Evolutionary conservation across 2,113 vertebrate species (phyloP), one percentile per base, ranked within the genome.

Genomic region (Calypte anna): DNA sequence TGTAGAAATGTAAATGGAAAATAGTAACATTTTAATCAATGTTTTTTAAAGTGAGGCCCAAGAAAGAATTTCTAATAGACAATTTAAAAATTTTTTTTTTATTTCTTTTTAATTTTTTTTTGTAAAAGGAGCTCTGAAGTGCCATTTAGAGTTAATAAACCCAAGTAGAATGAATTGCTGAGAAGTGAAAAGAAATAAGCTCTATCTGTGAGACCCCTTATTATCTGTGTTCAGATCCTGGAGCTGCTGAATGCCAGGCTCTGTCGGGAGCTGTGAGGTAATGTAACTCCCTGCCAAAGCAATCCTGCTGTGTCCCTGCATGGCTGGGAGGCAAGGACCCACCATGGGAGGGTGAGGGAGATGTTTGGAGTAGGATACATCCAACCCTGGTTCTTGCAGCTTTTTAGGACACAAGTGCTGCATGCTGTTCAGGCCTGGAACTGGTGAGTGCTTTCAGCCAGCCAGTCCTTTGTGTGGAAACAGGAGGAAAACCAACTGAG

Each of bases 191-290:
- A 86, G 59, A 44, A 78, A 25, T 46, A 14, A 77, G 36, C 24
- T 46, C 1, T 76, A 33, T 88, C 77, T 50, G 23, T 64, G 46
- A 86, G 67, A 82, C 30, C 55, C 48, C 9, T 13, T 36, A 9
- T 83, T 69, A 16, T 51, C 82, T 4, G 0, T 27, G 70, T 40
- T 59, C 31, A 46, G 38, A 57, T 81, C 89, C 40, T 25, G 14
- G 82, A 76, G 40, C 40, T 2, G 6, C 55, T 85, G 82, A 48
- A 43, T 85, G 30, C 36, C 72, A 31, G 53, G 28, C 53, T 66
- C 66, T 79, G 74, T 67, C 82, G 91, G 75, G 25, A 57, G 43
- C 76, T 58, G 68, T 66, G 79, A 83, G 58, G 70, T 88, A 66
- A 7, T 67, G 46, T 13, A 54, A 25, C 66, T 66, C 36, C 14